phyloP scores from a whole-genome alignment of 2,113 vertebrate genomes.

The Toxotes chatareus region DNA sequence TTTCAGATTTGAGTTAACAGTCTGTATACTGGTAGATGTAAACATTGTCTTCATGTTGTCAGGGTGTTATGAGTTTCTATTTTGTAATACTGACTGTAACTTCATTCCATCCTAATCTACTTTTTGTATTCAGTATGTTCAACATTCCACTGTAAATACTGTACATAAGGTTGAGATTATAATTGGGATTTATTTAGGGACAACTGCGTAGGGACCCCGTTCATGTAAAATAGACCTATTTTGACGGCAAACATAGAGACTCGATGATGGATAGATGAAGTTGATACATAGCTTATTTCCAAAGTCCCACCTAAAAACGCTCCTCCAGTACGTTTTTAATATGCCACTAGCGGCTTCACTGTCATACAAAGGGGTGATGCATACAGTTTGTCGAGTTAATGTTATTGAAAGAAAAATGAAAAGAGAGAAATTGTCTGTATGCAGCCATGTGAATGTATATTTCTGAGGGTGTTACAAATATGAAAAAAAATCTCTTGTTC shows the following conservation, averaged over 20 bases:
- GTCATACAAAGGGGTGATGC: slow-evolving; percentile 65
- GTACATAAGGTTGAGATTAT: slow-evolving; percentile 80
- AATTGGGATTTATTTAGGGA: slow-evolving; percentile 77
- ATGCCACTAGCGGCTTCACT: slow-evolving; percentile 74
- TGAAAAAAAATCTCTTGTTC: slow-evolving; percentile 80
- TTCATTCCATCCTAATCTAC: slow-evolving; percentile 80
- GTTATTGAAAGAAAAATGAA: slow-evolving; percentile 69
- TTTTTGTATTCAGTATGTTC: slow-evolving; percentile 79
- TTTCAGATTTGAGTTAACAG: slow-evolving; percentile 40
- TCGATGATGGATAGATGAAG: slow-evolving; percentile 59
- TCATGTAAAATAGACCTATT: slow-evolving; percentile 72
- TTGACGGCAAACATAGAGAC: slow-evolving; percentile 75
- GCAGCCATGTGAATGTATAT: slow-evolving; percentile 86
- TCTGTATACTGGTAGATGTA: slow-evolving; percentile 59
- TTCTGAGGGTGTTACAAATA: slow-evolving; percentile 84
- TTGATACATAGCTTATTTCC: slow-evolving; percentile 74
- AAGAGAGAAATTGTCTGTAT: slow-evolving; percentile 77
- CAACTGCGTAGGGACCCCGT: slow-evolving; percentile 65
- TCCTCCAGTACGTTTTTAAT: slow-evolving; percentile 68
- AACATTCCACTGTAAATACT: slow-evolving; percentile 86
- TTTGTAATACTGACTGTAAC: slow-evolving; percentile 75
- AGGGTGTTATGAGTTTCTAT: slow-evolving; percentile 68
- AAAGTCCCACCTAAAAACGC: slow-evolving; percentile 69
- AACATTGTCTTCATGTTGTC: slow-evolving; percentile 70
- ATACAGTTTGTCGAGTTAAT: slow-evolving; percentile 69